phyloP scores from a whole-genome alignment of 2,113 vertebrate genomes.

The Takifugu flavidus region DNA sequence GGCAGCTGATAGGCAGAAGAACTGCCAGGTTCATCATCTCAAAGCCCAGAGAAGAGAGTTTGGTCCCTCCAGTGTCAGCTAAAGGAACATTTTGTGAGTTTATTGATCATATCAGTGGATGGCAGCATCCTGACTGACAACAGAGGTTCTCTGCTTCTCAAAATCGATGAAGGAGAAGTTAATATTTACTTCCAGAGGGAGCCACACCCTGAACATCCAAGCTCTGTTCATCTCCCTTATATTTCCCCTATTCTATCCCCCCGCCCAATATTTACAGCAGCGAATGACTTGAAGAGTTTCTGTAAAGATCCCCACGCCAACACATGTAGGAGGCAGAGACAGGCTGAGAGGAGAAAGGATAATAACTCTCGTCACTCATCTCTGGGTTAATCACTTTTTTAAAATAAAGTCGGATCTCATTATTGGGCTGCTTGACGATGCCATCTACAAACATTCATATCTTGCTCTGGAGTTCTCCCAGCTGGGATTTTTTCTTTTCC shows the following conservation, averaged over 20 bases:
- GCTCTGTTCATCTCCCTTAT: conserved; percentile 32
- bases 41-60: conserved; percentile 3
- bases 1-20: conserved; percentile 29
- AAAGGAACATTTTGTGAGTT: conserved; percentile 1
- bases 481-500: too few relatives aligned
- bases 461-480: neutral
- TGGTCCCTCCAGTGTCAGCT: neutral
- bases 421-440: conserved; percentile 13
- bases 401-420: conserved; percentile 16
- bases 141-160: neutral
- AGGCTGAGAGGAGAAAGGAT: conserved; percentile 5
- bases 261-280: conserved; percentile 47
- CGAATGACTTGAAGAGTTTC: conserved; percentile 41
- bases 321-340: neutral
- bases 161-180: conserved; percentile 8
- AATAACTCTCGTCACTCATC: conserved; percentile 13
- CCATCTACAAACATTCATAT: neutral
- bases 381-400: conserved; percentile 13
- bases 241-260: neutral
- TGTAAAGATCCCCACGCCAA: conserved; percentile 1
- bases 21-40: conserved; percentile 26
- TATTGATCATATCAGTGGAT: conserved; percentile 22
- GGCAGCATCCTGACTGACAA: too few relatives aligned
- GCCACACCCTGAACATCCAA: too few relatives aligned
- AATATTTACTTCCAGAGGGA: too few relatives aligned